Evolutionary conservation across 2,113 vertebrate species (phyloP).

Genomic region (Anguilla rostrata): DNA sequence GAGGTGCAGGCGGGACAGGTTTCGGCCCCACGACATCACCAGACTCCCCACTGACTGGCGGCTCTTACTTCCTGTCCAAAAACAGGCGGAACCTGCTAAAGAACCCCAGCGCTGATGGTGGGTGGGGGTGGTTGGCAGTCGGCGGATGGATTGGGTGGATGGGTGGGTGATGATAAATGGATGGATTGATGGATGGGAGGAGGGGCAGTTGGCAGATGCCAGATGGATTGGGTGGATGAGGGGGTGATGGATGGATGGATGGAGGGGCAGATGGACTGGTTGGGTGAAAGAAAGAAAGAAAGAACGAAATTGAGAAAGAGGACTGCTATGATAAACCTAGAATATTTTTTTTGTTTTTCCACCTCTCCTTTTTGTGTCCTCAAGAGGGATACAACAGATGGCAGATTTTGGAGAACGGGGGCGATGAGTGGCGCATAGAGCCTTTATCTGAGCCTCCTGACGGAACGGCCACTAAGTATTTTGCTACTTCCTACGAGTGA

Average conservation of each 20-base stretch:
- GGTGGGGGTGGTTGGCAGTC: background rate
- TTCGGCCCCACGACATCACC: constrained; percentile 6
- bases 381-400: constrained; percentile 54
- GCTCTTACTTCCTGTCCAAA: constrained; percentile 59
- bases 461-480: constrained; percentile 48
- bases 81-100: constrained; percentile 65
- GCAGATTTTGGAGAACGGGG: constrained; percentile 54
- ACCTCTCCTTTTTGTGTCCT: constrained; percentile 5
- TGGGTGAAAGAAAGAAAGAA: too few relatives aligned
- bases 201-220: too few relatives aligned
- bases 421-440: constrained; percentile 59
- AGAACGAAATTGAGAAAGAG: too few relatives aligned
- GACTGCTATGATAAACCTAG: too few relatives aligned
- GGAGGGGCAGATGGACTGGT: too few relatives aligned
- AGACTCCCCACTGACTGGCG: constrained; percentile 56
- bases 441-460: constrained; percentile 42
- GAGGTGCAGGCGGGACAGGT: constrained; percentile 64
- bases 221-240: too few relatives aligned
- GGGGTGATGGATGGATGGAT: too few relatives aligned
- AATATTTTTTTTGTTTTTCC: background rate
- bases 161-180: too few relatives aligned
- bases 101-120: constrained; percentile 65
- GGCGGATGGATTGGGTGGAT: too few relatives aligned
- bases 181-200: too few relatives aligned
- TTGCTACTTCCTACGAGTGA: constrained; percentile 70